Evolutionary conservation across 2,888 invertebrate species (phyloP).

Genomic region (Heliconius ethilla): DNA sequence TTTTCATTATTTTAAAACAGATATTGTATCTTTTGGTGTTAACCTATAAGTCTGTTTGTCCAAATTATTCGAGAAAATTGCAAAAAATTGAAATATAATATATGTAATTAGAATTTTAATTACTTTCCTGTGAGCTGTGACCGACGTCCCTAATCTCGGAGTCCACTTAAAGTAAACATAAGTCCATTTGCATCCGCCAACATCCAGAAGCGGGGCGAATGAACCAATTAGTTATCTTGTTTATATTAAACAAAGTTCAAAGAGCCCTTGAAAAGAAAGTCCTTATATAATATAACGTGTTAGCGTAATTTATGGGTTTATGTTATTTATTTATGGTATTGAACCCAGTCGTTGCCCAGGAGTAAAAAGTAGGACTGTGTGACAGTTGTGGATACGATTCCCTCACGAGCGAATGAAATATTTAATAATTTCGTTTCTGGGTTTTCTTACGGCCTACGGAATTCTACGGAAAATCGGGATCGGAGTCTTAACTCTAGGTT

Average conservation of each 20-base stretch:
- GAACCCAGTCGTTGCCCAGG: neutral
- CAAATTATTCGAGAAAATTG: neutral
- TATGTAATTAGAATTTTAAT: constrained; percentile 36
- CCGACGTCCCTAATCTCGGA: constrained; percentile 44
- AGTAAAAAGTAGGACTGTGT: neutral
- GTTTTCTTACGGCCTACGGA: neutral
- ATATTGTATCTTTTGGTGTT: neutral
- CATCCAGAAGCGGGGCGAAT: constrained; percentile 45
- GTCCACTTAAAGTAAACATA: constrained; percentile 45
- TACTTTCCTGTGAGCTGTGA: constrained; percentile 40
- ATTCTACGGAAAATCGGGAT: neutral
- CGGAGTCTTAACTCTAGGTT: neutral
- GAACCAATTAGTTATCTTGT: constrained; percentile 46
- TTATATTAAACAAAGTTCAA: constrained; percentile 43
- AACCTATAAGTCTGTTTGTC: too few relatives aligned
- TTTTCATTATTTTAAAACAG: neutral
- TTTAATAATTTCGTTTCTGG: neutral
- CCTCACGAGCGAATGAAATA: neutral
- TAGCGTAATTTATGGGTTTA: constrained; percentile 25
- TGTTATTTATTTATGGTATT: neutral
- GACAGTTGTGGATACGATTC: neutral
- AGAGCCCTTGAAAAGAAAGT: constrained; percentile 43
- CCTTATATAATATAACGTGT: constrained; percentile 36
- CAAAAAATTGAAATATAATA: constrained; percentile 15
- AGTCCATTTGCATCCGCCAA: constrained; percentile 43